Conservation (phyloP, 2,113 vertebrate species). For the Azemiops feae region DNA sequence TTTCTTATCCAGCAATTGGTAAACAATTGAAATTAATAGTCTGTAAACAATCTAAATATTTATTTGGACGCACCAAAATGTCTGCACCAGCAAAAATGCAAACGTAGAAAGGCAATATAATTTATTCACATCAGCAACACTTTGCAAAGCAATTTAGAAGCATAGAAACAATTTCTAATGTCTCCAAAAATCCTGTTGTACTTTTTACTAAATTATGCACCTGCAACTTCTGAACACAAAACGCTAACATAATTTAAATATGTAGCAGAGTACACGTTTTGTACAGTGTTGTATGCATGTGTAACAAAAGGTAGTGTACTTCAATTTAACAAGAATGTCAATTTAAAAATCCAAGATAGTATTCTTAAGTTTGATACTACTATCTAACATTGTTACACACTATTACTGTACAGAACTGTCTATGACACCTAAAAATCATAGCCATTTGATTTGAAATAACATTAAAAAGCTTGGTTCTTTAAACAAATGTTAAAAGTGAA, state of each 20-base stretch:
- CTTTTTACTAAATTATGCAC: fast-evolving
- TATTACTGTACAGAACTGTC: background rate
- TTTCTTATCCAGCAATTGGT: conserved; percentile 34
- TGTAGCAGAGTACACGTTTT: background rate
- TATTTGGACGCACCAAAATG: conserved; percentile 25
- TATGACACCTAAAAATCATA: background rate
- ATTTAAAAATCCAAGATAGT: background rate
- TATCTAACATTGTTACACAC: background rate
- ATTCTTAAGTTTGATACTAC: background rate
- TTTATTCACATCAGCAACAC: background rate
- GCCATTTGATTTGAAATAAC: background rate
- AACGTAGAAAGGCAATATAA: conserved; percentile 19
- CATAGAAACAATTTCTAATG: background rate
- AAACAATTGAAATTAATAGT: conserved; percentile 46
- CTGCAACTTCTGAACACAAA: background rate
- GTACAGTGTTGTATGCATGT: background rate
- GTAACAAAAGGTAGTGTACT: background rate
- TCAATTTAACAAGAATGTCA: background rate
- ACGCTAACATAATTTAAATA: background rate
- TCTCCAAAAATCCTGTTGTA: background rate
- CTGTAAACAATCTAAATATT: conserved; percentile 31
- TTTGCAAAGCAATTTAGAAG: conserved; percentile 3
- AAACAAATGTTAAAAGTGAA: background rate
- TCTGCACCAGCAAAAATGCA: conserved; percentile 37
- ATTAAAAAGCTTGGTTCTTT: background rate